Conservation (phyloP, 2,113 vertebrate species). For the Stegostoma tigrinum region DNA sequence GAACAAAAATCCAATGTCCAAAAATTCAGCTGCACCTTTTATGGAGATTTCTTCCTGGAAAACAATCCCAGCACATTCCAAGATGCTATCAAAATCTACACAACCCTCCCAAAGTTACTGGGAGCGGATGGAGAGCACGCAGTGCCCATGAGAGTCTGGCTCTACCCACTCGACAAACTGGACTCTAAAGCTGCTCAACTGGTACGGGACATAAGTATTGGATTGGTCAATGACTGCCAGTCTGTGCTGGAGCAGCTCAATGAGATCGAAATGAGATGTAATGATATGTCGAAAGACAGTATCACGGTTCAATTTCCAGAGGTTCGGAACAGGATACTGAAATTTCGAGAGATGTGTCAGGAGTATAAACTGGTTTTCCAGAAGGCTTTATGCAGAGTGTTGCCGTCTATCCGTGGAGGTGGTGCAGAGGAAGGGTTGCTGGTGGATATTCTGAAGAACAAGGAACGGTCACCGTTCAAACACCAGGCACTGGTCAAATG, state of each 20-base stretch:
- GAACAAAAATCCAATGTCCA: conserved; percentile 14
- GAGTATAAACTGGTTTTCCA: conserved; percentile 41
- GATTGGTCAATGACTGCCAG: conserved; percentile 39
- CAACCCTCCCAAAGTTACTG: conserved; percentile 44
- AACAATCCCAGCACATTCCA: conserved; percentile 43
- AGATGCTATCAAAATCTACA: conserved; percentile 49
- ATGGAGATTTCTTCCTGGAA: conserved; percentile 46
- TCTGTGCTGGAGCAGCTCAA: conserved; percentile 41
- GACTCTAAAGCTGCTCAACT: conserved; percentile 36
- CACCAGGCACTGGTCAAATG: conserved; percentile 22
- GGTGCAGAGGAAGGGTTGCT: too few species aligned
- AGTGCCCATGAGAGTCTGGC: conserved; percentile 52
- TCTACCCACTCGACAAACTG: conserved; percentile 47
- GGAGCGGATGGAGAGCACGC: conserved; percentile 43
- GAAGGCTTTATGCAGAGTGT: background rate
- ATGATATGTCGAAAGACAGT: background rate
- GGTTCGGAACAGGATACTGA: conserved; percentile 40
- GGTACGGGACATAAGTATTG: background rate
- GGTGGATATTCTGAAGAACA: too few species aligned
- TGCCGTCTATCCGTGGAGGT: too few species aligned
- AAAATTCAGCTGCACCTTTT: conserved; percentile 48
- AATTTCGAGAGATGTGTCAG: conserved; percentile 40
- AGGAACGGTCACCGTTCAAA: conserved; percentile 39
- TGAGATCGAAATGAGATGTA: conserved; percentile 43
- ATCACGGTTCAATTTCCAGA: conserved; percentile 43